These are phyloP conservation scores for Hafferia zeledoni DNA, from an alignment of 2,797 vertebrate genomes.

Conservation along the genomic window DNA sequence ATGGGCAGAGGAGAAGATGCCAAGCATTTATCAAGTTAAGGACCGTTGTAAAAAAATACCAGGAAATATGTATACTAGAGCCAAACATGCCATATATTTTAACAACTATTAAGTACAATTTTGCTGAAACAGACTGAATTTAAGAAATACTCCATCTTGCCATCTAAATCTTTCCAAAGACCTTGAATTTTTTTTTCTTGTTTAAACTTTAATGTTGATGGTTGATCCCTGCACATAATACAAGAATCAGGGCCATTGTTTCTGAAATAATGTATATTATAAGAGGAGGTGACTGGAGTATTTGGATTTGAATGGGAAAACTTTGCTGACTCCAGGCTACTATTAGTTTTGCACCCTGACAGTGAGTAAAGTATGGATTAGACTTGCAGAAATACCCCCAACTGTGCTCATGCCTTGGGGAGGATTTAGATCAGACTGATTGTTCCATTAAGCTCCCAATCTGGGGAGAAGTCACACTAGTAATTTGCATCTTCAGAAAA, in stretches of 20 bases:
- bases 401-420: background rate
- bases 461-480: conserved; percentile 48
- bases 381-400: background rate
- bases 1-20: background rate
- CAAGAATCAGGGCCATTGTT: background rate
- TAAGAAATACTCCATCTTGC: background rate
- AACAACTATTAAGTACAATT: background rate
- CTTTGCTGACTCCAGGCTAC: conserved; percentile 24
- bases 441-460: conserved; percentile 55
- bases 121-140: background rate
- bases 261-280: background rate
- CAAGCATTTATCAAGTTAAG: background rate
- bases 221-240: background rate
- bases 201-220: background rate
- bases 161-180: background rate
- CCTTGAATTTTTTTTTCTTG: background rate
- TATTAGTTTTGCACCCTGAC: conserved; percentile 18
- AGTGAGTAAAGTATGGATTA: conserved; percentile 24
- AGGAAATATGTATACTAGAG: background rate
- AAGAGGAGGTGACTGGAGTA: background rate
- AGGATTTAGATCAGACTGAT: conserved; percentile 26
- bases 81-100: background rate
- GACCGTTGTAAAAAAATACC: background rate
- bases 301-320: background rate
- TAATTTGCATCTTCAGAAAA: conserved; percentile 72